A percentile compares a stretch with the other conserved stretches of the same genome.
Evolutionary conservation across 2,888 invertebrate genomes (phyloP).

Genomic region (Caenorhabditis sp.): DNA sequence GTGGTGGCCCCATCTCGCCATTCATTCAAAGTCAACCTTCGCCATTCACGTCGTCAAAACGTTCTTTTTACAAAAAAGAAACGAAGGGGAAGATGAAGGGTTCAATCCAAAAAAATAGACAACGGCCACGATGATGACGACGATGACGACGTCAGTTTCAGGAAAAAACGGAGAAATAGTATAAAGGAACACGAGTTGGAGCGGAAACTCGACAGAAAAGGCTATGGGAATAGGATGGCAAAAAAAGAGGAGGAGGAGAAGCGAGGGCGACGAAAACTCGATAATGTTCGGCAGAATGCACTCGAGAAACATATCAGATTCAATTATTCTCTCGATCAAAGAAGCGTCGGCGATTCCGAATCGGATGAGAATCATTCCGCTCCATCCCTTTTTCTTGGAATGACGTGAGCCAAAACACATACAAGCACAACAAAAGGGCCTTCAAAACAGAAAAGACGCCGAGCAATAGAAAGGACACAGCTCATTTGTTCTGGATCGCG

Average conservation of each 20-base stretch:
- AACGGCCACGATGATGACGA: not conserved
- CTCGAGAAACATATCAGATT: conserved; percentile 42
- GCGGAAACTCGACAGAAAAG: not conserved
- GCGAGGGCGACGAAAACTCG: conserved; percentile 7
- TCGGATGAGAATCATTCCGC: not conserved
- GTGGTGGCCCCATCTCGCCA: too few relatives aligned
- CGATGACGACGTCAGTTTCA: conserved; percentile 27
- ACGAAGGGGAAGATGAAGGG: not conserved
- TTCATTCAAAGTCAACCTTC: conserved; percentile 7
- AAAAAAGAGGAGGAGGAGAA: not conserved
- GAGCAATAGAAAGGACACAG: conserved; percentile 9
- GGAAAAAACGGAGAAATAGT: not conserved
- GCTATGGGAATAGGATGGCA: too few relatives aligned
- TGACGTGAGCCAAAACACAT: not conserved
- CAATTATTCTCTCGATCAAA: not conserved
- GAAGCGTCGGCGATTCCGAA: not conserved
- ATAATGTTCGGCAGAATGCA: conserved; percentile 41
- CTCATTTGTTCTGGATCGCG: conserved; percentile 15
- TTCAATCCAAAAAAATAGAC: too few relatives aligned
- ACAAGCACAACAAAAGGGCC: not conserved
- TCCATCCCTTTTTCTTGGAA: not conserved
- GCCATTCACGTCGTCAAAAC: too few relatives aligned
- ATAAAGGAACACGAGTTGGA: not conserved
- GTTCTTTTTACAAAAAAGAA: too few relatives aligned
- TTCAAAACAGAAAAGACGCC: not conserved